Base-by-base conservation (phyloP, 2,888 invertebrate species). In the Phengaris arion region DNA sequence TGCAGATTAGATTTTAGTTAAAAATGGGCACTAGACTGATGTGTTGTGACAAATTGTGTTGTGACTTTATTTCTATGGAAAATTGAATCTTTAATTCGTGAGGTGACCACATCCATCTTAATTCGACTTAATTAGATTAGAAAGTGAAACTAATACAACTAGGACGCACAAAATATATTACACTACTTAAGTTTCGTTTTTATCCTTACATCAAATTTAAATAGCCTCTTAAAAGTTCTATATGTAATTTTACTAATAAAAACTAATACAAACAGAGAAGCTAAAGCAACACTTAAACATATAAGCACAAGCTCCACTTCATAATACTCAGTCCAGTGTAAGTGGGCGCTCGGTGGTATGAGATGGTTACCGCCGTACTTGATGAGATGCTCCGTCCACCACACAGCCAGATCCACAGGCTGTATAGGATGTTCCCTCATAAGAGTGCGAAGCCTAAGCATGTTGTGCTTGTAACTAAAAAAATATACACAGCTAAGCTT, bases 351-450 rank as follows among this genome's bases (percentile, higher is more conserved):
- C 0, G 86, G 81, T 0, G 83, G 69, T 1, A 81, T 79, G 3
- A 86, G 79, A 75, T 87, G 85, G 45, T 77, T 83, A 0, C 84
- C 84, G 6, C 81, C 81, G 74, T 85, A 83, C 2, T 85, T 79
- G 5, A 86, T 74, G 13, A 86, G 82, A 75, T 86, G 80, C 69
- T 86, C 85, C 6, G 81, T 82, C 86, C 85, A 86, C 86, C 85
- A 86, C 6, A 86, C 82, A 0, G 84, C 83, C 0, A 81, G 80
- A 7, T 86, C 82, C 10, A 85, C 45, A 0, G 85, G 80, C 0
- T 51, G 76, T 48, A 79, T 78, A 0, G 81, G 81, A 74, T 82
- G 80, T n/a, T 85, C 85, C 0, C 45, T 55, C 80, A 83, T 80
- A 6, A 82, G 9, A 0, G 68, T 51, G 0, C 81, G 75, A 6